Percentiles rank a stretch among this genome's conserved stretches.
phyloP scores from a whole-genome alignment of 2,113 vertebrate species.

The Brienomyrus longianalis region DNA sequence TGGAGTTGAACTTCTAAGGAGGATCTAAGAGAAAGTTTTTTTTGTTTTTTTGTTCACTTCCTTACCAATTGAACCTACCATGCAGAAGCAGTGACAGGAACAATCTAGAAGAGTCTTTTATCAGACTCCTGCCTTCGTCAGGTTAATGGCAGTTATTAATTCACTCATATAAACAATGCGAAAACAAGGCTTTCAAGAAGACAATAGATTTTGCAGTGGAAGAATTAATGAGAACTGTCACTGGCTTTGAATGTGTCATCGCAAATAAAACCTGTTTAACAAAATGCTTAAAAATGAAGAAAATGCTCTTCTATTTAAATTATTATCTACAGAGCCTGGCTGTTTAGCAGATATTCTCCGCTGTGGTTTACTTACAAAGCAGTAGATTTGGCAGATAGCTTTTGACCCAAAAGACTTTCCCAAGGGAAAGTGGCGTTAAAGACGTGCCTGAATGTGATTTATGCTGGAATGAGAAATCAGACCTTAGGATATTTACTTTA shows the following conservation, averaged over 20 bases:
- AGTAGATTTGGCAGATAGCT: neutral
- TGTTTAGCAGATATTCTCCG: neutral
- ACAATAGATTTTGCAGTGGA: neutral
- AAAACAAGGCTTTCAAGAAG: neutral
- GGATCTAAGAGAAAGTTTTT: neutral
- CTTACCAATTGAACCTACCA: conserved; percentile 6
- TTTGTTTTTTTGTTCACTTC: conserved; percentile 15
- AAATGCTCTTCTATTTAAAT: conserved; percentile 3
- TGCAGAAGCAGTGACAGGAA: conserved; percentile 1
- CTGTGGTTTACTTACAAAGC: neutral
- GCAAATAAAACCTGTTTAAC: neutral
- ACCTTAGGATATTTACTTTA: neutral
- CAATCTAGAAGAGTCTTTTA: conserved; percentile 11
- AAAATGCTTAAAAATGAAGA: conserved; percentile 9
- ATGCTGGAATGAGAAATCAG: neutral
- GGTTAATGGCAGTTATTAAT: conserved; percentile 20
- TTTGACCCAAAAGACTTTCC: conserved; percentile 9
- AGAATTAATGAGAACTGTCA: conserved; percentile 7
- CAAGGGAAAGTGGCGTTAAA: neutral
- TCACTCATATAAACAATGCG: conserved; percentile 14
- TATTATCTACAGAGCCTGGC: neutral
- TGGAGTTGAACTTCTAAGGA: neutral
- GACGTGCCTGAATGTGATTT: neutral
- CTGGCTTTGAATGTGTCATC: neutral
- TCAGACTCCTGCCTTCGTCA: neutral